Base-by-base conservation (phyloP, 2,113 vertebrate species). In the Lontra canadensis region DNA sequence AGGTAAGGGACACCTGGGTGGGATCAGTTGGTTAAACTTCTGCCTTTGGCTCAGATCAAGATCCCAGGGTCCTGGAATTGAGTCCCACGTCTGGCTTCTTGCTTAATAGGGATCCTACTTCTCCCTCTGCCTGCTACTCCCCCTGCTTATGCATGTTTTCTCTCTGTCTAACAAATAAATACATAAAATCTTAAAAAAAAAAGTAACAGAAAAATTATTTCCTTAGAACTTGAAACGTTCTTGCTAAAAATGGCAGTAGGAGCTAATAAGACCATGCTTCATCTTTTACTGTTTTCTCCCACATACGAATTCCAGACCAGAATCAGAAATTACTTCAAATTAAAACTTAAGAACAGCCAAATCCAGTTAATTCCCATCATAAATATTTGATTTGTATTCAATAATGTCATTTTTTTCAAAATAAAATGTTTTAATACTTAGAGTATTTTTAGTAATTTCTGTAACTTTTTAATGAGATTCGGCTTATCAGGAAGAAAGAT, bases 391-490 rank as follows among this genome's bases (percentile, higher is more conserved):
- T 90, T 95, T 79, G 7, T 92, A 74, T 71, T 25, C 31, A 79
- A 44, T 59, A 90, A 90, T 31, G 3, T 83, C 55, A 86, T 71
- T 67, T 93, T 93, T 98, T 98, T 91, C 25, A 73, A 93, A 96
- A 81, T 18, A 81, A n/a, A 42, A 44, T 47, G 13, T 89, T 97
- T 89, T 69, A 12, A 85, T 88, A 71, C 36, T 96, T 90, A 73
- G 6, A 15, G 7, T 92, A 61, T 69, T 94, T 95, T 83, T 80
- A 71, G 76, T 55, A 63, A 79, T 82, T 89, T 89, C 82, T 29
- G 25, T 91, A 59, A 36, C 87, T 85, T 42, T 88, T 84, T 94
- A 89, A 39, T 76, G 63, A 93, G 10, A 65, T 96, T 95, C 88
- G 14, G 23, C 3, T 93, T 31, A 6, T 96, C 44, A 83, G 78